phyloP scores from a whole-genome alignment of 2,888 invertebrate species.

The Caradrina kadenii region DNA sequence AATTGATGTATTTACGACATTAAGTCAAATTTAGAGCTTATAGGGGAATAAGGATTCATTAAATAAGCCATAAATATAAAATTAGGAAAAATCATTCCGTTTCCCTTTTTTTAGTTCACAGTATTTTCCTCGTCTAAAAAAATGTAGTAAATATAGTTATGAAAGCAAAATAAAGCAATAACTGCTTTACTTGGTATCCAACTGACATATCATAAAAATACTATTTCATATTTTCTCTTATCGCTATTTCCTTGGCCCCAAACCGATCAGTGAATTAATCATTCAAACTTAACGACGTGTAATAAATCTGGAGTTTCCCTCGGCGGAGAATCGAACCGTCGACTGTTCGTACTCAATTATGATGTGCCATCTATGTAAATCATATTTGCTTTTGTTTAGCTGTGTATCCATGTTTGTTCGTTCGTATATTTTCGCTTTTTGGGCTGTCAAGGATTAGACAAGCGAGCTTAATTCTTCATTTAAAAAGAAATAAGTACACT shows the following conservation, averaged over 20 bases:
- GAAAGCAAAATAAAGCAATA: not conserved
- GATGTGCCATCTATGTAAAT: conserved; percentile 54
- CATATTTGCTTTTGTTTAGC: conserved; percentile 56
- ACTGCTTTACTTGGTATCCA: not conserved
- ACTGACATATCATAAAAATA: not conserved
- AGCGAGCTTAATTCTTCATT: not conserved
- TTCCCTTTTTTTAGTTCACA: too few relatives aligned
- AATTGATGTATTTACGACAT: too few relatives aligned
- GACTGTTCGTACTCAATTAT: conserved; percentile 50
- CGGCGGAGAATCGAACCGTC: conserved; percentile 66
- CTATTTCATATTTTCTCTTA: not conserved
- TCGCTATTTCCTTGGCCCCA: conserved; percentile 51
- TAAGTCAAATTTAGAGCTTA: too few relatives aligned
- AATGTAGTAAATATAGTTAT: not conserved
- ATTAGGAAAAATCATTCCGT: too few relatives aligned
- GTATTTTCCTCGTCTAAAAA: too few relatives aligned
- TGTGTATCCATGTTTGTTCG: conserved; percentile 30
- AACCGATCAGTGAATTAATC: conserved; percentile 73
- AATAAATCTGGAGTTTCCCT: conserved; percentile 73
- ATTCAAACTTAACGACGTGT: conserved; percentile 76
- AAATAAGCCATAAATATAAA: too few relatives aligned
- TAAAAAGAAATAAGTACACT: too few relatives aligned
- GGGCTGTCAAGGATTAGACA: not conserved
- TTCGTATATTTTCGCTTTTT: conserved; percentile 16
- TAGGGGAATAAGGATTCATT: too few relatives aligned